A percentile compares a stretch with the other conserved stretches of the same genome.
Evolutionary conservation across 2,113 vertebrate genomes (phyloP).

Genomic region (Pteropus alecto): DNA sequence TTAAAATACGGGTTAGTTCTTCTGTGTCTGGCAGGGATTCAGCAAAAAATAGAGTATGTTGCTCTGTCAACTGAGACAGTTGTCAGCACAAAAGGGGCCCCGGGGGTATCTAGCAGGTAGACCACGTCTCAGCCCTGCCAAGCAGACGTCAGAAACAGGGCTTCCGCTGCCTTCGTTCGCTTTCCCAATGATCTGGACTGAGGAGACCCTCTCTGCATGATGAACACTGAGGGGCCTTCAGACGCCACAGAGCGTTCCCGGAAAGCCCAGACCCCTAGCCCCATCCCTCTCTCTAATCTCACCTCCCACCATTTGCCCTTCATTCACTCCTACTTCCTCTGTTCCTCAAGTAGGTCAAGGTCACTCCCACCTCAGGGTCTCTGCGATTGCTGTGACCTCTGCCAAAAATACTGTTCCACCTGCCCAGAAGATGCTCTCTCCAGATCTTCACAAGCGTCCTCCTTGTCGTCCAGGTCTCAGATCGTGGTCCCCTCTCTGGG

Average conservation of each 20-base stretch:
- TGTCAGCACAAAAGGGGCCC: not conserved
- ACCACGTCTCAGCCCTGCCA: not conserved
- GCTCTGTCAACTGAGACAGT: not conserved
- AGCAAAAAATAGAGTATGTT: rapidly evolving
- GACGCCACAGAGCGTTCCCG: not conserved
- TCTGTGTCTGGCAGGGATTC: not conserved
- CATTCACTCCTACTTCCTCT: not conserved
- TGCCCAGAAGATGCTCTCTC: not conserved
- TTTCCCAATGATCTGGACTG: not conserved
- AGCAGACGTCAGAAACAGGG: not conserved
- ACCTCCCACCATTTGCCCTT: not conserved
- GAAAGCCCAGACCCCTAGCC: not conserved
- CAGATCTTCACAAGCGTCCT: not conserved
- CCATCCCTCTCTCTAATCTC: not conserved
- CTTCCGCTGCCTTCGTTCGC: not conserved
- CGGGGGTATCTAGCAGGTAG: not conserved
- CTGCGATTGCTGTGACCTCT: not conserved
- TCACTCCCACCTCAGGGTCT: not conserved
- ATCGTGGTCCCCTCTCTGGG: rapidly evolving
- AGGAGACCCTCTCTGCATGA: not conserved
- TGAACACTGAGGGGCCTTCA: not conserved
- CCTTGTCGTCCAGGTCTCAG: not conserved
- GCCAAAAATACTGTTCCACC: not conserved
- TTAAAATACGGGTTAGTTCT: not conserved
- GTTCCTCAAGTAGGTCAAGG: not conserved